Percentiles rank a stretch among this genome's conserved stretches.
phyloP scores from a whole-genome alignment of 2,113 vertebrate species.

The Potamarius usumacintae region DNA sequence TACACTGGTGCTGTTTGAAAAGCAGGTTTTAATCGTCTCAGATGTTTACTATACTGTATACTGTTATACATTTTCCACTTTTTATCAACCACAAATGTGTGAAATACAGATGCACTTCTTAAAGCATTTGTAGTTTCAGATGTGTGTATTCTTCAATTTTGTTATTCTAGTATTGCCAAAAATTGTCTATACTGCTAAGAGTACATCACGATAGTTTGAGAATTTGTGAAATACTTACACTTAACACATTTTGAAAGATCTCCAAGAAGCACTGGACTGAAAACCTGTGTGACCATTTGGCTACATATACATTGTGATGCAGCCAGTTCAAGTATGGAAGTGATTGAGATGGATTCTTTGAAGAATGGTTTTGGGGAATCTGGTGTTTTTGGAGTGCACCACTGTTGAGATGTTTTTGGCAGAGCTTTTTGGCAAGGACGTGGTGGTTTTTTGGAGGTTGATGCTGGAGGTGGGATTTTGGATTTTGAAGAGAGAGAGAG shows the following conservation, averaged over 20 bases:
- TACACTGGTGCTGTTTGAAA: not conserved
- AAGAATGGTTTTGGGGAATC: not conserved
- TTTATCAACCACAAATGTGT: not conserved
- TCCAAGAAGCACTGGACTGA: not conserved
- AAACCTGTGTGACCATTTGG: not conserved
- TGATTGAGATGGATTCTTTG: conserved; percentile 22
- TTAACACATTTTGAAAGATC: not conserved
- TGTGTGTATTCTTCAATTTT: not conserved
- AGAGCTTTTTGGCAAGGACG: not conserved
- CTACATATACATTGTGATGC: not conserved
- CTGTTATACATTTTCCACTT: not conserved
- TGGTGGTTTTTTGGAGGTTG: not conserved
- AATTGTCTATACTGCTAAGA: not conserved
- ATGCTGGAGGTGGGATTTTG: not conserved
- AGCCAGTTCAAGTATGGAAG: not conserved
- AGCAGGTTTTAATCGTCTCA: not conserved
- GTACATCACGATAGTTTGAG: not conserved
- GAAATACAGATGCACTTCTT: not conserved
- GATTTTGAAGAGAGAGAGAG: conserved; percentile 24
- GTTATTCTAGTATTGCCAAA: not conserved
- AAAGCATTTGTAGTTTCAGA: not conserved
- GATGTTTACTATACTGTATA: not conserved
- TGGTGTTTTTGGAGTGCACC: not conserved
- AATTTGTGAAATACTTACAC: not conserved
- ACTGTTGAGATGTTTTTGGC: conserved; percentile 35